A percentile compares a stretch with the other conserved stretches of the same genome.
Evolutionary conservation across 2,113 vertebrate genomes (phyloP).

Genomic region (Gobiocypris rarus): DNA sequence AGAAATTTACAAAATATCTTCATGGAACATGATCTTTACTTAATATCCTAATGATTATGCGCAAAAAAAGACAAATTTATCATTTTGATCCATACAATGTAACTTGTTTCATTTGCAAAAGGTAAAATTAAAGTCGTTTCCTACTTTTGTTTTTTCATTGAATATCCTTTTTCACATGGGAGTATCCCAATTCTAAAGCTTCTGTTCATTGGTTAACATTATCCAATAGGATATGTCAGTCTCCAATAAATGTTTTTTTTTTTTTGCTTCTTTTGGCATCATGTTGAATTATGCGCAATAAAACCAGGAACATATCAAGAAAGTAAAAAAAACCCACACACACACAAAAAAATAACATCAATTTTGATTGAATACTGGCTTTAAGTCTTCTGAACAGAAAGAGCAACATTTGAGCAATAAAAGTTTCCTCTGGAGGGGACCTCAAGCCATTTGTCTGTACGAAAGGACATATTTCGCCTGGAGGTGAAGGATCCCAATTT

Average conservation of each 20-base stretch:
- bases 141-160: neutral
- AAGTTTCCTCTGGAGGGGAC: neutral
- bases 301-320: neutral
- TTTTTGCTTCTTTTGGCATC: too few species aligned
- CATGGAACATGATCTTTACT: too few species aligned
- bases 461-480: conserved; percentile 7
- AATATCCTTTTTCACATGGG: neutral
- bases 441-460: neutral
- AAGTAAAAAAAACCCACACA: neutral
- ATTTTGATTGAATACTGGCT: neutral
- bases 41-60: too few species aligned
- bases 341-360: too few species aligned
- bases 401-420: neutral
- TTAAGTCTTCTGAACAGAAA: neutral
- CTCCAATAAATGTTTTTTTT: neutral
- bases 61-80: too few species aligned
- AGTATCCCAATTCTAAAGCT: neutral
- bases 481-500: conserved; percentile 4
- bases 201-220: neutral
- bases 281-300: neutral
- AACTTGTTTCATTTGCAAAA: neutral
- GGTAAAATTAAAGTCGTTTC: neutral
- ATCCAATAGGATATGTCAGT: neutral
- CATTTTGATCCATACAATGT: too few species aligned
- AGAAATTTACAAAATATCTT: too few species aligned